Conservation (phyloP, 2,113 vertebrate genomes). For the Oenanthe melanoleuca region DNA sequence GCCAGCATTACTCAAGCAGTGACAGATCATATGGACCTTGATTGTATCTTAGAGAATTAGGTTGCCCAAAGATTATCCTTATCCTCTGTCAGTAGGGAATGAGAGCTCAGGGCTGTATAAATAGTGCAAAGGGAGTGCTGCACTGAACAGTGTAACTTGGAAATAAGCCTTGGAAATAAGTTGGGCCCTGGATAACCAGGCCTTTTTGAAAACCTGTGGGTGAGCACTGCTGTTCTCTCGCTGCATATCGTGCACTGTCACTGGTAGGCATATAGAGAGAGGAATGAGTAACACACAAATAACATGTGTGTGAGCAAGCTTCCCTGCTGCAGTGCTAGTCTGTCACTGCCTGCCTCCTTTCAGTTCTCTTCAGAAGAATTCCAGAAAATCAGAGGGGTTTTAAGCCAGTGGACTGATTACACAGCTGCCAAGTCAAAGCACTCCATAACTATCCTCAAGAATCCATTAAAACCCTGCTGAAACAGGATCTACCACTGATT, state of each 20-base stretch:
- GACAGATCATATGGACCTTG: background rate
- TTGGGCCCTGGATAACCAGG: background rate
- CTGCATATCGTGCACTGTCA: background rate
- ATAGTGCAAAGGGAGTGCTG: background rate
- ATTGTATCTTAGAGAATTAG: slow-evolving; percentile 4
- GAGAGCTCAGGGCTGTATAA: background rate
- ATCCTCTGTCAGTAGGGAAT: background rate
- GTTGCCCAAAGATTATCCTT: background rate
- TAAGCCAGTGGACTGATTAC: slow-evolving; percentile 3
- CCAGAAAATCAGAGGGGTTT: slow-evolving; percentile 40
- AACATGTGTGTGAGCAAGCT: background rate
- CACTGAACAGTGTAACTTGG: background rate
- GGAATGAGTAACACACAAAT: background rate
- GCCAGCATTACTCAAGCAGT: background rate
- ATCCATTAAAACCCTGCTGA: slow-evolving; percentile 29
- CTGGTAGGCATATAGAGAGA: background rate
- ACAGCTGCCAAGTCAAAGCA: background rate
- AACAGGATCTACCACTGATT: slow-evolving; percentile 42
- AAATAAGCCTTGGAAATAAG: background rate
- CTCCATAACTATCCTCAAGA: background rate
- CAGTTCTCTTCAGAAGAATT: slow-evolving; percentile 30
- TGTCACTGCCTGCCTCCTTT: background rate
- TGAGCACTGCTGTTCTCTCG: background rate
- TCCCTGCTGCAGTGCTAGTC: background rate
- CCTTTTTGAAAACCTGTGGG: background rate